A percentile compares a stretch with the other conserved stretches of the same genome.
These are phyloP conservation scores for Sapayoa aenigma DNA, from an alignment of 2,113 vertebrate species.

Conservation along the genomic window DNA sequence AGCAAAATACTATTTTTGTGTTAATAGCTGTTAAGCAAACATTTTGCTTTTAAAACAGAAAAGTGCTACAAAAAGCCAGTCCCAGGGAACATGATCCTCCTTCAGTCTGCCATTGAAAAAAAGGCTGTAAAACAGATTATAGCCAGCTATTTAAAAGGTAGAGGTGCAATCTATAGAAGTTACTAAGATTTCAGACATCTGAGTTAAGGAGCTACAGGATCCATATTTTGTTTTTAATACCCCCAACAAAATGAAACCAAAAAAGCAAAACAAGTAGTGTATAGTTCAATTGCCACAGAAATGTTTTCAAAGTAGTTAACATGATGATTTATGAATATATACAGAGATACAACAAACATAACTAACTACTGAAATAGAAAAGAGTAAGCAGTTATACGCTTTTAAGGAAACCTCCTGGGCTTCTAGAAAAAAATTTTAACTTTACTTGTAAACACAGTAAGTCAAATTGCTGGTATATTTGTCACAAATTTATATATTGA, in stretches of 20 bases:
- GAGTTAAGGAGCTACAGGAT: neutral
- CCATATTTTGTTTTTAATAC: neutral
- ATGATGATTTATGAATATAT: neutral
- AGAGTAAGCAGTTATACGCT: neutral
- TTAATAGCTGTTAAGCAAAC: neutral
- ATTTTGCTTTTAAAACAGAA: neutral
- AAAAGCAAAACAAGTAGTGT: neutral
- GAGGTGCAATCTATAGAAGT: neutral
- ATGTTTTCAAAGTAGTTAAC: neutral
- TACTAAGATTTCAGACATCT: neutral
- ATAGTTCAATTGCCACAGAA: neutral
- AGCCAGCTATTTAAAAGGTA: neutral
- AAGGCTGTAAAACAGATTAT: neutral
- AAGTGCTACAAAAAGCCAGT: neutral
- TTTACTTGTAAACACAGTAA: neutral
- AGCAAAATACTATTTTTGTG: neutral
- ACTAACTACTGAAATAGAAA: neutral
- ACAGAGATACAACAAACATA: neutral
- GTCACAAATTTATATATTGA: neutral
- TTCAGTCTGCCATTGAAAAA: neutral
- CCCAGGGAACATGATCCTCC: neutral
- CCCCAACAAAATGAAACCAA: neutral
- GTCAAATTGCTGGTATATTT: neutral
- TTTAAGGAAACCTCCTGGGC: neutral
- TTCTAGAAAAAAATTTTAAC: neutral